A percentile compares a stretch with the other conserved stretches of the same genome.
phyloP scores from a whole-genome alignment of 2,888 invertebrate genomes.

The Cheilosia soror region DNA sequence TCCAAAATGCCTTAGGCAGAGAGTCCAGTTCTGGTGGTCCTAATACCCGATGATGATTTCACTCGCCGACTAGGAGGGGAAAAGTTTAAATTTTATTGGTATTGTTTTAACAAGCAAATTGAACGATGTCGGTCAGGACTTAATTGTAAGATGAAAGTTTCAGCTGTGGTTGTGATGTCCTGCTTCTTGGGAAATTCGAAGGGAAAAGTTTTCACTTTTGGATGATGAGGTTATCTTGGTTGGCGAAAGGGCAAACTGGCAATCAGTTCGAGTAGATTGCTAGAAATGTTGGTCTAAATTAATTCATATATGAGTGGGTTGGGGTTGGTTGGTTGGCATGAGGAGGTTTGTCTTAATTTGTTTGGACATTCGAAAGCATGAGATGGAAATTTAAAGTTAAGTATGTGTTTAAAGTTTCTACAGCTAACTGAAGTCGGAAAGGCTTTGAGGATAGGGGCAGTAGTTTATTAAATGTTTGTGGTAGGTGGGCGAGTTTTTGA shows the following conservation, averaged over 20 bases:
- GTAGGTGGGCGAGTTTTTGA: no score
- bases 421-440: no score
- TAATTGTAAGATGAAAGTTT: conserved; percentile 70
- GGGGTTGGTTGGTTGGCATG: not conserved
- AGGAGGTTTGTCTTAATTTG: conserved; percentile 24
- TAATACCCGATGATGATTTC: conserved; percentile 56
- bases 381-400: not conserved
- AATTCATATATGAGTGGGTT: conserved; percentile 2
- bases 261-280: conserved; percentile 47
- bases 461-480: no score
- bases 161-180: conserved; percentile 56
- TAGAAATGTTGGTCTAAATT: conserved; percentile 43
- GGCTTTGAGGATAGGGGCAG: no score
- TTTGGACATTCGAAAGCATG: conserved; percentile 23
- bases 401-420: no score
- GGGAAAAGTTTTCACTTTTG: conserved; percentile 55
- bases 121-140: conserved; percentile 51
- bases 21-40: conserved; percentile 15
- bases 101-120: conserved; percentile 74
- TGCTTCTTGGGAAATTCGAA: conserved; percentile 26
- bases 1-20: conserved; percentile 26
- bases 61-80: conserved; percentile 5
- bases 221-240: conserved; percentile 65
- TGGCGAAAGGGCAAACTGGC: conserved; percentile 35
- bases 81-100: conserved; percentile 70